Base-by-base conservation (phyloP, 2,797 vertebrate genomes). In the Tympanoctomys barrerae region DNA sequence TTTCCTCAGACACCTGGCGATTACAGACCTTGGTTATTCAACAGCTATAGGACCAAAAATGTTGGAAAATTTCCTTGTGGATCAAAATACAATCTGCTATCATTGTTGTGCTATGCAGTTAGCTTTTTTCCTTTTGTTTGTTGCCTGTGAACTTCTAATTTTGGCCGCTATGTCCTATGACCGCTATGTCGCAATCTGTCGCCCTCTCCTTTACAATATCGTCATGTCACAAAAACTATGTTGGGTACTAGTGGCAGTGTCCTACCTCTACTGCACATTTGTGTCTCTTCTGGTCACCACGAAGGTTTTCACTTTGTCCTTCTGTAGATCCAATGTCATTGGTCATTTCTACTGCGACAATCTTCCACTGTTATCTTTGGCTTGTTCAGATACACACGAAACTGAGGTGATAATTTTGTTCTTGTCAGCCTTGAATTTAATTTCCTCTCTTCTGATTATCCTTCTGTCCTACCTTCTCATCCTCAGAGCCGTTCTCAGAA, bases 341-440 rank as follows among this genome's bases (percentile, higher is more conserved):
- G 5, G 71, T 73, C 73, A 75, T 8, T 75, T 75, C 73, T 75
- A 46, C 73, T 75, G 73, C 28, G 73, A 75, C 26, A 75, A 75
- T 75, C 73, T 75, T 18, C 73, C 42, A 14, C 28, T 75, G 73
- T 75, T 97, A 49, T 66, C 87, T 42, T 73, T 97, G 86, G 42
- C 91, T 42, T 96, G 96, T 16, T 95, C 95, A 52, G 88, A 92
- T 22, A 92, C 95, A 24, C 7, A 73, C 24, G 89, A 93, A 79
- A 84, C 78, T 68, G 91, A 96, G 91, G 14, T 90, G 85, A 91
- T 96, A 31, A 96, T 97, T 94, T 57, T 97, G n/a, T 46, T 83
- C 9, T 89, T 95, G 14, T 94, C 97, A 5, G 68, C 86, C 24
- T 90, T 97, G 61, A 70, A 96, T 81, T 89, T 95, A 24, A 71